Percentiles rank a stretch among this genome's conserved stretches.
Conservation (phyloP, 2,113 vertebrate species). For the Typhlomys cinereus region DNA sequence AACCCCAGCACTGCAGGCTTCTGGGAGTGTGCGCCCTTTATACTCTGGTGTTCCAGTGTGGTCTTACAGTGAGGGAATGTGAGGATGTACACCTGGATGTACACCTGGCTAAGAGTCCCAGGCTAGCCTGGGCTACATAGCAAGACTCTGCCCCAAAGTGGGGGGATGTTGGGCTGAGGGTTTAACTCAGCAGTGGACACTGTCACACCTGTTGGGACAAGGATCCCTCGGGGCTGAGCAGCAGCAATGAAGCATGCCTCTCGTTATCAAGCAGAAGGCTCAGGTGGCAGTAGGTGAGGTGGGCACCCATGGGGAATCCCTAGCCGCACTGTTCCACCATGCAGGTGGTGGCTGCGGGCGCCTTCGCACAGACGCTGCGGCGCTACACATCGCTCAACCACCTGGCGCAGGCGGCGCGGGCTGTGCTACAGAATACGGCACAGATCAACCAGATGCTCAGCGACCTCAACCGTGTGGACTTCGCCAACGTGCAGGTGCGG, state of each 20-base stretch:
- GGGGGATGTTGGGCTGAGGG: too few relatives aligned
- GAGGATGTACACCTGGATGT: neutral
- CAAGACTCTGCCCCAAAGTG: neutral
- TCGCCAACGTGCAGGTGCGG: slow-evolving; percentile 91
- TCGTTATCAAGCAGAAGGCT: neutral
- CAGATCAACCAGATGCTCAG: slow-evolving; percentile 97
- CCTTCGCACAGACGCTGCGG: slow-evolving; percentile 93
- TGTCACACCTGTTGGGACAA: too few relatives aligned
- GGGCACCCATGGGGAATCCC: neutral
- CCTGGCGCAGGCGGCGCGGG: slow-evolving; percentile 92
- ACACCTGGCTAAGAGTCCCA: neutral
- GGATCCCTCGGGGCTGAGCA: too few relatives aligned
- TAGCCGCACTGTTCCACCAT: slow-evolving; percentile 2
- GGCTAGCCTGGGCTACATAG: neutral
- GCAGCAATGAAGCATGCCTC: neutral
- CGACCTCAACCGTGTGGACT: slow-evolving; percentile 95
- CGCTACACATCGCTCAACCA: slow-evolving; percentile 95
- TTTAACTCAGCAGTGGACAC: neutral
- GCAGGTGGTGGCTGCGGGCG: slow-evolving; percentile 91
- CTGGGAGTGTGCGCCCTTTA: neutral
- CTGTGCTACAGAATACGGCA: slow-evolving; percentile 93
- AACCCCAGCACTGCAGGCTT: neutral
- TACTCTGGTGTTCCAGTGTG: neutral
- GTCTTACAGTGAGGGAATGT: too few relatives aligned
- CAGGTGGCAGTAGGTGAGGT: neutral